Percentiles rank a stretch among this genome's conserved stretches.
These are phyloP conservation scores for Rana temporaria DNA, from an alignment of 2,113 vertebrate species.

Conservation along the genomic window DNA sequence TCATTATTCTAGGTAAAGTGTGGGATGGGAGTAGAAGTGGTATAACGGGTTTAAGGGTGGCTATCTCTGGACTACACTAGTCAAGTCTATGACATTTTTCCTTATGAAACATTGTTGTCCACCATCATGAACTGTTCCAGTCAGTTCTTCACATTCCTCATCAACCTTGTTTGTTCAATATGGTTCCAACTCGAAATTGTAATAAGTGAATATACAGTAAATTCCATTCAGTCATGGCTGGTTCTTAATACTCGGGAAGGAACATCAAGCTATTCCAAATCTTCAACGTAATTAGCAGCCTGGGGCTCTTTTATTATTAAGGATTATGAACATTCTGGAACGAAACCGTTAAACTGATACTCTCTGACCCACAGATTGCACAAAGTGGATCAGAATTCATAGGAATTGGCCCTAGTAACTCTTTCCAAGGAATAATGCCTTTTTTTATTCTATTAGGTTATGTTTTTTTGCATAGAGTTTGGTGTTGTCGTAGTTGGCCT, in stretches of 20 bases:
- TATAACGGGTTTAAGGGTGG: too few species aligned
- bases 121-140: not conserved
- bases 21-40: too few species aligned
- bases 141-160: slow-evolving; percentile 13
- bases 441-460: slow-evolving; percentile 32
- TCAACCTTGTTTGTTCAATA: slow-evolving; percentile 1
- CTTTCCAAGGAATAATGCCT: slow-evolving; percentile 31
- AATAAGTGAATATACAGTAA: slow-evolving; percentile 38
- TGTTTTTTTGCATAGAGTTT: slow-evolving; percentile 9
- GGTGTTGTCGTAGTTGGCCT: slow-evolving; percentile 29
- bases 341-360: slow-evolving; percentile 42
- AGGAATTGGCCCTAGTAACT: not conserved
- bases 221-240: slow-evolving; percentile 44
- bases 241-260: slow-evolving; percentile 31
- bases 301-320: slow-evolving; percentile 42
- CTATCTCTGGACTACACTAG: too few species aligned
- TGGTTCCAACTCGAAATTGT: slow-evolving; percentile 24
- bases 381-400: slow-evolving; percentile 12
- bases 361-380: slow-evolving; percentile 37
- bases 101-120: not conserved
- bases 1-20: too few species aligned
- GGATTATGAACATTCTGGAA: slow-evolving; percentile 44
- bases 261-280: slow-evolving; percentile 21
- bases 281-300: slow-evolving; percentile 31
- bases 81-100: not conserved